Percentiles rank a stretch among this genome's conserved stretches.
Conservation (phyloP, 2,797 vertebrate species). For the Limosa lapponica region DNA sequence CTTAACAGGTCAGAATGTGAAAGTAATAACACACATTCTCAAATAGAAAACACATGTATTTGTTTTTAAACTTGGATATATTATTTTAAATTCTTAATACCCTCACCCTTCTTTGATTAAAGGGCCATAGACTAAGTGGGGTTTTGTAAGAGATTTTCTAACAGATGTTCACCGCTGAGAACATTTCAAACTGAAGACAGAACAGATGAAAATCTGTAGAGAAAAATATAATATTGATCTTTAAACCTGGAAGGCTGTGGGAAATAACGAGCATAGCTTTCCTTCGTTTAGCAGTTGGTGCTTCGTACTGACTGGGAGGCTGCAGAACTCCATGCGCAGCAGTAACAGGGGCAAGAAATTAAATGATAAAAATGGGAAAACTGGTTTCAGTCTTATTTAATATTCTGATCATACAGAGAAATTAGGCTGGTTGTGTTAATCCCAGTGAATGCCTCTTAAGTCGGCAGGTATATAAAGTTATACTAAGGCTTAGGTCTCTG, state of each 20-base stretch:
- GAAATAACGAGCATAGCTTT: not conserved
- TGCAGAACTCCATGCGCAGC: rapidly evolving
- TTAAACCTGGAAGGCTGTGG: not conserved
- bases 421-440: not conserved
- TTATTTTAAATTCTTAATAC: constrained; percentile 72
- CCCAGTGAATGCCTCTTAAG: not conserved
- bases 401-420: not conserved
- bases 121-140: constrained; percentile 69
- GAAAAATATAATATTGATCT: constrained; percentile 52
- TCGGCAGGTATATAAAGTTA: not conserved
- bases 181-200: constrained; percentile 52
- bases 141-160: constrained; percentile 69
- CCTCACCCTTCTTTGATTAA: constrained; percentile 72
- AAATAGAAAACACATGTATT: constrained; percentile 74
- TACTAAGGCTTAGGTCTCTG: not conserved
- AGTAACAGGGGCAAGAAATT: not conserved
- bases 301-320: not conserved
- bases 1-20: constrained; percentile 75
- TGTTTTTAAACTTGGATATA: constrained; percentile 64
- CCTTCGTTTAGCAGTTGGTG: not conserved
- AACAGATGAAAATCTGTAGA: constrained; percentile 37
- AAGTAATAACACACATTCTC: constrained; percentile 74
- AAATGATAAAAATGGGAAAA: not conserved
- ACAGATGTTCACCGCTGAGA: constrained; percentile 67
- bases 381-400: not conserved